phyloP scores from a whole-genome alignment of 2,113 vertebrate species.

The Felis chaus region DNA sequence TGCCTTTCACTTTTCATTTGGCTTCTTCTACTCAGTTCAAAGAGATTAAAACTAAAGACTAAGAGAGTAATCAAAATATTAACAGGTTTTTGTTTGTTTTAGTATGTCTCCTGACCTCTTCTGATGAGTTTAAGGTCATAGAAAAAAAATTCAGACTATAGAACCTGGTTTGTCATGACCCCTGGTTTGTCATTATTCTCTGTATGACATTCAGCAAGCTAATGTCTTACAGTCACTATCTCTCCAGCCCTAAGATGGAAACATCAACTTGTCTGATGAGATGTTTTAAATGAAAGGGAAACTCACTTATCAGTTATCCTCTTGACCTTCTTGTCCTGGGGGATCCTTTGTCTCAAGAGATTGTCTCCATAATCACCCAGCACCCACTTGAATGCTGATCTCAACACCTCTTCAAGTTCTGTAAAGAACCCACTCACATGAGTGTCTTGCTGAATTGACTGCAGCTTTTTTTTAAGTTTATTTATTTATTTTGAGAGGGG shows the following conservation, averaged over 20 bases:
- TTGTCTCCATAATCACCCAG: not conserved
- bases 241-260: not conserved
- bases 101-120: not conserved
- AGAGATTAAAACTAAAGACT: conserved; percentile 42
- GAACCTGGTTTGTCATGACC: not conserved
- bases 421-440: not conserved
- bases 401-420: not conserved
- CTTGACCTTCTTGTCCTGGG: not conserved
- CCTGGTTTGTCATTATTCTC: not conserved
- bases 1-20: conserved; percentile 66
- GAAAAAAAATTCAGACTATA: not conserved
- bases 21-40: conserved; percentile 59
- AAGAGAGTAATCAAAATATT: conserved; percentile 21
- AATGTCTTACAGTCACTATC: not conserved
- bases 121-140: not conserved
- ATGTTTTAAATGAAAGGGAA: not conserved
- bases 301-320: not conserved
- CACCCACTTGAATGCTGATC: not conserved
- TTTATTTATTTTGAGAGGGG: too few species aligned
- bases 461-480: not conserved
- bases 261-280: not conserved
- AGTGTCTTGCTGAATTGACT: not conserved
- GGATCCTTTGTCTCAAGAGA: not conserved
- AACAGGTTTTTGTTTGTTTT: not conserved
- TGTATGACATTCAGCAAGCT: not conserved